Base-by-base conservation (phyloP, 1,140 invertebrate genomes). In the Monochamus saltuarius region DNA sequence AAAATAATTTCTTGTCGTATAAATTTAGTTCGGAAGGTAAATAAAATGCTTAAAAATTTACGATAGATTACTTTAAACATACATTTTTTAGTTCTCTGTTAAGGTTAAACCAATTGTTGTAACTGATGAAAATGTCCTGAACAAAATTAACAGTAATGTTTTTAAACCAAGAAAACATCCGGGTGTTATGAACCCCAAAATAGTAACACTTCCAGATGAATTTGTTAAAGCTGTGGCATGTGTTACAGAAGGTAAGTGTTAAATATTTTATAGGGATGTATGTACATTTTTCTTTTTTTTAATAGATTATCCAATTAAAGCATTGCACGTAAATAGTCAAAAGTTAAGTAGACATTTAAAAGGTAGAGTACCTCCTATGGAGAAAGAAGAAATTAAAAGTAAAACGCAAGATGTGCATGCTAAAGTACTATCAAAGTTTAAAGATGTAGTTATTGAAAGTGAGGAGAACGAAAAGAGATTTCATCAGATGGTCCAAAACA, bases 131-230 rank as follows among this genome's bases (percentile, higher is more conserved):
- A 68, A 65, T 34, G 68, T 87, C 10, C 66, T 80, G 43, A 71
- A 82, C 9, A 77, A 77, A 56, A 76, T 90, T 39, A 80, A 83
- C 40, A 76, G 80, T 16, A 75, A 85, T 8, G 69, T 77, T 55
- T 74, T 83, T n/a, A 89, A 88, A 74, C 82, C 85, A 9, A 80
- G 81, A 53, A 81, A 84, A 62, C 89, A 91, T 81, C 86, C 88
- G 13, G 90, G 90, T 49, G 75, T 83, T 8, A 77, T 82, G 10
- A 75, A 75, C 29, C 76, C 79, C 10, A 80, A 75, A 64, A 62
- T 73, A 8, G 73, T 83, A 9, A 38, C 68, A 8, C 68, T 90
- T 40, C 88, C 89, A 1, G 62, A 80, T n/a, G 78, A 82, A 63
- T 78, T 89, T 61, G 67, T 75, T 40, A 77, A 81, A 17, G 79